Evolutionary conservation across 2,888 invertebrate genomes (phyloP), one percentile per base, ranked within the genome.

Genomic region (Sphaerolaimus hirsutus): DNA sequence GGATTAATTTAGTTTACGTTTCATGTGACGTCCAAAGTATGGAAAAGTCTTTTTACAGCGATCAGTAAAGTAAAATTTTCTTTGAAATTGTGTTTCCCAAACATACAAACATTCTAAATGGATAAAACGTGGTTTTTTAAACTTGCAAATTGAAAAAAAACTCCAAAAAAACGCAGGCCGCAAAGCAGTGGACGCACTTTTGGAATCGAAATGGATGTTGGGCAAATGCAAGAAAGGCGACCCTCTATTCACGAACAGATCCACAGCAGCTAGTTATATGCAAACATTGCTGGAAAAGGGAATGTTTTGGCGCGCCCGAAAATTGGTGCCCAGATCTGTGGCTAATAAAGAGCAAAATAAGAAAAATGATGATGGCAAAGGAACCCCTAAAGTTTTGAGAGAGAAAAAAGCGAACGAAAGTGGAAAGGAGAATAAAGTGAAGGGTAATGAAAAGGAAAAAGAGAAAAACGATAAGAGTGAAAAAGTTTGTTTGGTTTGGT

Each of bases 201-300:
- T 91, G 63, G 79, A 81, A 40, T 93, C 93, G 1, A 80, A 81
- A 64, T 97, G 82, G 76, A 79, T 76, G 49, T 74, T 76, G 41
- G 53, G 54, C 29, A 61, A 63, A 32, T 58, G 64, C 21, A 76
- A 77, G 45, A 76, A 76, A 53, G n/a, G n/a, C n/a, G 75, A 72
- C 45, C 74, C 78, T 0, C 64, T 80, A 40, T 91, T 97, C 66
- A 75, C 77, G 24, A 77, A 77, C 5, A 74, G 89, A 38, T 75
- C 76, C 58, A 78, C 81, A 7, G 19, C n/a, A 35, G 36, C 27
- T 14, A 26, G 21, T 29, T 51, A 45, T 26, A 43, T 52, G 44
- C 50, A 51, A 37, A 17, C 24, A 44, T 29, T 59, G 37, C 43
- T 58, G 32, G 53, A 52, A 10, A 47, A 54, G 27, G 53, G 55